These are phyloP conservation scores for Micronisus gabar DNA, from an alignment of 2,113 vertebrate genomes.

Conservation along the genomic window DNA sequence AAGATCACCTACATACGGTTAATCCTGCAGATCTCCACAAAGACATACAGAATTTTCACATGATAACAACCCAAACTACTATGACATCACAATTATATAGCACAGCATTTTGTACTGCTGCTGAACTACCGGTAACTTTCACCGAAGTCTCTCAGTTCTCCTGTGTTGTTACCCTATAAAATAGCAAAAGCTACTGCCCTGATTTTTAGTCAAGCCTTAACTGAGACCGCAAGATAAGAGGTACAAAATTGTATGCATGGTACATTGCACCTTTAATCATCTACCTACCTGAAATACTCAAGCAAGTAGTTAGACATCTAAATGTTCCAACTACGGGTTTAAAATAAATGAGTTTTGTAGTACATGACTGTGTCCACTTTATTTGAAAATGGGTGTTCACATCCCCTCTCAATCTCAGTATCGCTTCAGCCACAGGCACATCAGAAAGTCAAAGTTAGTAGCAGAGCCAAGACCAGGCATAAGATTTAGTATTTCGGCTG, in stretches of 20 bases:
- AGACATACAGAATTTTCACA: not conserved
- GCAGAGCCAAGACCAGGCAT: not conserved
- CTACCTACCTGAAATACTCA: conserved; percentile 44
- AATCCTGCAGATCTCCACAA: not conserved
- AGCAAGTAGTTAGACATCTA: conserved; percentile 49
- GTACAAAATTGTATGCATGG: conserved; percentile 42
- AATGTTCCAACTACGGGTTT: conserved; percentile 13
- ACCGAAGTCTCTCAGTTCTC: not conserved
- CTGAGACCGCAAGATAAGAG: not conserved
- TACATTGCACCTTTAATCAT: conserved; percentile 65
- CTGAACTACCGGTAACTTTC: not conserved
- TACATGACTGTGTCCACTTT: not conserved
- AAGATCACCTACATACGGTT: not conserved
- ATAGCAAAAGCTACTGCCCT: conserved; percentile 1
- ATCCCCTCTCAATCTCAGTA: not conserved
- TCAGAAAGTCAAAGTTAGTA: not conserved
- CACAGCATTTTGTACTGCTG: not conserved
- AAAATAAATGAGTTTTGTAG: conserved; percentile 44
- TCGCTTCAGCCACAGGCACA: not conserved
- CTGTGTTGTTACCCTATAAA: not conserved
- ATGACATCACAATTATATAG: not conserved
- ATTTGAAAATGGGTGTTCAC: not conserved
- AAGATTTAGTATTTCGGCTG: not conserved
- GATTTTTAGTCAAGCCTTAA: conserved; percentile 28
- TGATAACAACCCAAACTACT: not conserved